Evolutionary conservation across 2,888 invertebrate species (phyloP).

Genomic region (Calameuta filiformis): DNA sequence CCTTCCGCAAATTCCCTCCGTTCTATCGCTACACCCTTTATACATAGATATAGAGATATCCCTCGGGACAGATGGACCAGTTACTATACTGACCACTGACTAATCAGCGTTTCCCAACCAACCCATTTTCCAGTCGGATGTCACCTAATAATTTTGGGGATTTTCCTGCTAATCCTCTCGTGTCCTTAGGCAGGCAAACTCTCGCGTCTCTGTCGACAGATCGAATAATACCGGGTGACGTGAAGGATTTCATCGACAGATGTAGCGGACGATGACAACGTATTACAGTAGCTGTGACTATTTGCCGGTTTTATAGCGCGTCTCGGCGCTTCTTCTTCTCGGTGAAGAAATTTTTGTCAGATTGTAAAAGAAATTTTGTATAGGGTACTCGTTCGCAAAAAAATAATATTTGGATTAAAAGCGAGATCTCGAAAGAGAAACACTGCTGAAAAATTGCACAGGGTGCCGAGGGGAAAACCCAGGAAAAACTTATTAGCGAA

Average conservation of each 20-base stretch:
- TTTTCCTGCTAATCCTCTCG: constrained; percentile 49
- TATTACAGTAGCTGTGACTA: neutral
- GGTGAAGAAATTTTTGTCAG: too few relatives aligned
- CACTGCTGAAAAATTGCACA: too few relatives aligned
- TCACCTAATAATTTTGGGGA: constrained; percentile 51
- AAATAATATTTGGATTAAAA: too few relatives aligned
- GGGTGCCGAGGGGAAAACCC: too few relatives aligned
- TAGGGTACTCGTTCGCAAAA: too few relatives aligned
- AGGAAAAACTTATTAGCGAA: too few relatives aligned
- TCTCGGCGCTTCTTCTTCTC: too few relatives aligned
- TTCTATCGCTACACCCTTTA: neutral
- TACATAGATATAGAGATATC: constrained; percentile 15
- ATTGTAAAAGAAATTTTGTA: too few relatives aligned
- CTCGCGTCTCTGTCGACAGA: neutral
- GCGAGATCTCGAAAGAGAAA: too few relatives aligned
- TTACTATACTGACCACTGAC: constrained; percentile 38
- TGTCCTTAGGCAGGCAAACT: constrained; percentile 33
- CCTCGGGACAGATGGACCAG: constrained; percentile 56
- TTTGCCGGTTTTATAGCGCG: neutral
- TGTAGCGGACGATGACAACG: neutral
- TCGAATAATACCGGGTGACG: neutral
- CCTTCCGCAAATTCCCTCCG: constrained; percentile 12
- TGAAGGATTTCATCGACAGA: neutral
- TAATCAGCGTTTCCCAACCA: constrained; percentile 45
- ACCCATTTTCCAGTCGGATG: constrained; percentile 52